Base-by-base conservation (phyloP, 2,113 vertebrate genomes). In the Edolisoma coerulescens region DNA sequence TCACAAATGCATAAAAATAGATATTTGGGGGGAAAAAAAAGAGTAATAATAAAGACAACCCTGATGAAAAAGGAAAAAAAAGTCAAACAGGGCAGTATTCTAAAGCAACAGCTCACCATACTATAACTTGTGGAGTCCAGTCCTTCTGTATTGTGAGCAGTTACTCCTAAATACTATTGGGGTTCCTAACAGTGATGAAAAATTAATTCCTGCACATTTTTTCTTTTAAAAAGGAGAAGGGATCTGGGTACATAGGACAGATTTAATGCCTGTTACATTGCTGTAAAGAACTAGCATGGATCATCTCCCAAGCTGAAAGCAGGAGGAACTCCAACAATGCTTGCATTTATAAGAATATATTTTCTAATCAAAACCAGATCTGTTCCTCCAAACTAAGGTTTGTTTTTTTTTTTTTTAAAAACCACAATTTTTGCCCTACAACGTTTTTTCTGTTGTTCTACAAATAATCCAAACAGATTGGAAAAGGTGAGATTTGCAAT, bases 1-100 rank as follows among this genome's bases (percentile, higher is more conserved):
- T 92, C 95, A 96, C 37, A 96, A 96, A 97, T 83, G 82, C 96
- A 96, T 95, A 97, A 97, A 97, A 97, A 97, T 96, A 97, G 84
- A 87, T 90, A 93, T 79, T 96, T 83, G 59, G 59, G 42, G 17
- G 39, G 12, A 17, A 35, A 74, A 47, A 71, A 87, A 78, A 41
- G 24, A 70, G 52, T 81, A 84, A 84, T 83, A 93, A 76, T 63
- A 87, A 86, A 88, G 59, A 89, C 54, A 86, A 90, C 19, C 67
- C 49, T 24, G 27, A 60, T 70, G 70, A 77, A 90, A 90, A 94
- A 81, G 23, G 5, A 54, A 53, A 82, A 68, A 75, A 75, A 54
- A 16, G n/a, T 53, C 42, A 67, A 91, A 91, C 30, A 52, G 71
- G 59, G 60, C n/a, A 88, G 76, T 70, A 90, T 84, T 90, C 42